These are phyloP conservation scores for Therioaphis trifolii DNA, from an alignment of 2,888 invertebrate genomes.

Conservation along the genomic window DNA sequence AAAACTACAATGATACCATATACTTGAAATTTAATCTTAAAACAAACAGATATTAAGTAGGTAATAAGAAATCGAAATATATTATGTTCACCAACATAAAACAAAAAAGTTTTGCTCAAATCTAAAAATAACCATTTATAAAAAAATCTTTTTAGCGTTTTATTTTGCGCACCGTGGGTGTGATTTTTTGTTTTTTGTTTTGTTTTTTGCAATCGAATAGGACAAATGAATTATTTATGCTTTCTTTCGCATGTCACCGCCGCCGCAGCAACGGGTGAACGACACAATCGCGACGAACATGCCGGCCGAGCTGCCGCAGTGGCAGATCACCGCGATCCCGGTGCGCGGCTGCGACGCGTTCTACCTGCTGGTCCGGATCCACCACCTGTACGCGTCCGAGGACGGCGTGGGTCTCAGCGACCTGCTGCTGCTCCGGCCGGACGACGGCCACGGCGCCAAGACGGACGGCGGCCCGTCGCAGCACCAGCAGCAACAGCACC, in stretches of 20 bases:
- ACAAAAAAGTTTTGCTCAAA: too few species aligned
- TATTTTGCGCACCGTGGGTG: too few species aligned
- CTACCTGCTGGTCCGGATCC: slow-evolving; percentile 79
- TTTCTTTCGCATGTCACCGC: background rate
- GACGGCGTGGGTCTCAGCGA: slow-evolving; percentile 81
- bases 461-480: background rate
- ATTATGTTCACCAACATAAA: too few species aligned
- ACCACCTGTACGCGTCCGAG: slow-evolving; percentile 81
- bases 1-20: too few species aligned
- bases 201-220: too few species aligned
- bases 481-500: background rate
- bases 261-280: slow-evolving; percentile 79
- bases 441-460: slow-evolving; percentile 46
- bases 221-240: background rate
- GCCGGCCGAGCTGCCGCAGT: slow-evolving; percentile 78
- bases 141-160: too few species aligned
- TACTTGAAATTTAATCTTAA: too few species aligned
- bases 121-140: too few species aligned
- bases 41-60: too few species aligned
- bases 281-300: slow-evolving; percentile 83
- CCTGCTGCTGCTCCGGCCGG: slow-evolving; percentile 71
- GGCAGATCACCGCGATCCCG: slow-evolving; percentile 81
- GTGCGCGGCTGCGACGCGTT: slow-evolving; percentile 71
- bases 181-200: too few species aligned
- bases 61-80: too few species aligned